These are phyloP conservation scores for Macrosiphum euphorbiae DNA, from an alignment of 2,888 invertebrate species.

Conservation along the genomic window DNA sequence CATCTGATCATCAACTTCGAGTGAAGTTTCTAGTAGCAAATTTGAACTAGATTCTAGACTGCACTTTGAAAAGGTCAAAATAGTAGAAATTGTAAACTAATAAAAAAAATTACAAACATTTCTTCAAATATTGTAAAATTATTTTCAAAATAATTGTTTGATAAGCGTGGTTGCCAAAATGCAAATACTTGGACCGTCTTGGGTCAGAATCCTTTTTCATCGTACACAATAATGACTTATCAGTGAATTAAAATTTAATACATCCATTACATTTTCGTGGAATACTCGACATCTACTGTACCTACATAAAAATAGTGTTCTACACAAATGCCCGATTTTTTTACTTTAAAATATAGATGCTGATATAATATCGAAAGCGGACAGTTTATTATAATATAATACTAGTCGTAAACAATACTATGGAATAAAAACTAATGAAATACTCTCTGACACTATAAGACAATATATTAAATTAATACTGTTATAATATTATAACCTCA, in stretches of 20 bases:
- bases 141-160: not conserved
- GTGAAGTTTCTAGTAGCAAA: not conserved
- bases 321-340: not conserved
- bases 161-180: not conserved
- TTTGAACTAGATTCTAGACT: not conserved
- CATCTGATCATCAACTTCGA: not conserved
- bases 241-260: not conserved
- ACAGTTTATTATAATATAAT: not conserved
- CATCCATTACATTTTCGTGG: not conserved
- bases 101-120: not conserved
- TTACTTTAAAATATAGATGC: not conserved
- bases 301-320: not conserved
- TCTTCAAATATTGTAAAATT: not conserved
- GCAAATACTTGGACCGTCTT: not conserved
- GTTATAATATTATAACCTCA: not conserved
- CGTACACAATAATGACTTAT: not conserved
- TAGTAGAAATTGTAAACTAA: not conserved
- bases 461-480: not conserved
- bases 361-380: not conserved
- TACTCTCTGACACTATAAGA: not conserved
- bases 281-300: not conserved
- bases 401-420: not conserved
- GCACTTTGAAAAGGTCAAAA: not conserved
- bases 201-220: not conserved
- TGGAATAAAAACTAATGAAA: not conserved